Conservation (phyloP, 2,888 invertebrate species). For the Callyntrura guangdongensis region DNA sequence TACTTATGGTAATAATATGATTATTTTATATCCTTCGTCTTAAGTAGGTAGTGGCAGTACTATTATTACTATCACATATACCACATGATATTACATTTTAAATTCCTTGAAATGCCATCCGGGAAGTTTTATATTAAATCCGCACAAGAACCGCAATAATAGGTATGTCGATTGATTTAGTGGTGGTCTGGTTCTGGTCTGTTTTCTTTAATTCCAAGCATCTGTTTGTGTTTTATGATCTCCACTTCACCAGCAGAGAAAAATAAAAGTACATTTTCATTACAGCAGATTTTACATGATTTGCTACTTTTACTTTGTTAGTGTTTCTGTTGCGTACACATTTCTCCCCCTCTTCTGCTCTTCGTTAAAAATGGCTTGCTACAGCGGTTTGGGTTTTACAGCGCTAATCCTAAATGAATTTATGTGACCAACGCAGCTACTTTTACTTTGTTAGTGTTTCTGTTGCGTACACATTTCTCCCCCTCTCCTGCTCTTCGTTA, state of each 20-base stretch:
- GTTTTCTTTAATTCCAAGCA: conserved; percentile 11
- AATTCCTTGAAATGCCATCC: conserved; percentile 13
- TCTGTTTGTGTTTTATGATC: neutral
- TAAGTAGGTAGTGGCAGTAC: neutral
- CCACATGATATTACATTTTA: neutral
- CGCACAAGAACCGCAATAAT: neutral
- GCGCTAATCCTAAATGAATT: neutral
- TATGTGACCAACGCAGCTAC: too few relatives aligned
- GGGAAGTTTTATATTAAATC: neutral
- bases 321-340: neutral
- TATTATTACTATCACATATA: neutral
- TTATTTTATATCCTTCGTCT: neutral
- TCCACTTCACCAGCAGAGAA: neutral
- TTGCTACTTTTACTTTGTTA: neutral
- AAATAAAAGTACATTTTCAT: neutral
- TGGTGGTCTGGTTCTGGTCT: neutral
- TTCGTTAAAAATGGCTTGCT: neutral
- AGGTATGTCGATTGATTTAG: conserved; percentile 21
- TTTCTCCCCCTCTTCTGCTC: neutral
- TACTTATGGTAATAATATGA: too few relatives aligned
- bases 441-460: neutral
- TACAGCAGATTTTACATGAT: neutral
- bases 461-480: neutral
- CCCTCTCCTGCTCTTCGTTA: neutral
- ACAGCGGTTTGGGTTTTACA: neutral